phyloP scores from a whole-genome alignment of 2,113 vertebrate genomes.

The Macroglossus sobrinus region DNA sequence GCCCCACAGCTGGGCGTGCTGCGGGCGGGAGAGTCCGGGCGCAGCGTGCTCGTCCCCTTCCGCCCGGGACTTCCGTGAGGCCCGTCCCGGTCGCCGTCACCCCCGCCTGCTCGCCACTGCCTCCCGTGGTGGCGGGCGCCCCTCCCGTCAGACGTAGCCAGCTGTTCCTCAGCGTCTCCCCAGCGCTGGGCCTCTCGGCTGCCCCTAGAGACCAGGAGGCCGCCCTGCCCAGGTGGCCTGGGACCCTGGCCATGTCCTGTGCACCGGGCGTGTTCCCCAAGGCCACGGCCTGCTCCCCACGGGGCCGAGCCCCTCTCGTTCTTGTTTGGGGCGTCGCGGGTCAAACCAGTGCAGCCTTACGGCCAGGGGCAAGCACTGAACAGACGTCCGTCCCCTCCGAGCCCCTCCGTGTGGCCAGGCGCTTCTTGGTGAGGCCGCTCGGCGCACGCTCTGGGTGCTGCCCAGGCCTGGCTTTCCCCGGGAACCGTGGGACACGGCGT shows the following conservation, averaged over 20 bases:
- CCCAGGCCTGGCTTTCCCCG: not conserved
- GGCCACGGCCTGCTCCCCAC: not conserved
- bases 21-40: rapidly evolving
- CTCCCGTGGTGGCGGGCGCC: rapidly evolving
- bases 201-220: no score
- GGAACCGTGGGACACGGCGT: not conserved
- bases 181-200: not conserved
- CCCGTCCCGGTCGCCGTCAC: rapidly evolving
- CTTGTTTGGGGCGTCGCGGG: rapidly evolving
- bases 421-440: not conserved
- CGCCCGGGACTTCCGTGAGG: not conserved
- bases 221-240: rapidly evolving
- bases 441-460: rapidly evolving
- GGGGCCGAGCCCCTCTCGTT: rapidly evolving
- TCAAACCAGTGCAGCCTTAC: not conserved
- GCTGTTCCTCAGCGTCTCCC: not conserved
- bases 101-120: rapidly evolving
- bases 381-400: not conserved
- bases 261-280: rapidly evolving
- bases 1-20: rapidly evolving
- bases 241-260: rapidly evolving
- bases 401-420: not conserved
- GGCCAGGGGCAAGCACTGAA: no score
- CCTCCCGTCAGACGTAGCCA: rapidly evolving
- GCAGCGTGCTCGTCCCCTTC: rapidly evolving